phyloP scores from a whole-genome alignment of 2,888 invertebrate species.

The Chymomyza caudatula region DNA sequence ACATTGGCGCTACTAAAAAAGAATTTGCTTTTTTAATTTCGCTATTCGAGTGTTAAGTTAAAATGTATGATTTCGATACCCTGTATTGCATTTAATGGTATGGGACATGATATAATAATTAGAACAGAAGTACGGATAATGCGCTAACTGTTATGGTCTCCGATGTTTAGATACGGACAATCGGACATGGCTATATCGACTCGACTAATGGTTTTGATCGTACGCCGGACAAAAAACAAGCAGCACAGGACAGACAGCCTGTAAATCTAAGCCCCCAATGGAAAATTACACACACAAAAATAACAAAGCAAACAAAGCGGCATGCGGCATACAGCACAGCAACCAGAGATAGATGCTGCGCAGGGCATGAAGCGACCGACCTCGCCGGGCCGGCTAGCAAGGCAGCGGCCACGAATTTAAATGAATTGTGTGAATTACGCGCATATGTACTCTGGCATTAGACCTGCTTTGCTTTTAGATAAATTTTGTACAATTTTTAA shows the following conservation, averaged over 20 bases:
- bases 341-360: not conserved
- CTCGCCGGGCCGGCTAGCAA: slow-evolving; percentile 21
- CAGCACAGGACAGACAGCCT: not conserved
- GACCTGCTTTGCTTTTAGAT: slow-evolving; percentile 40
- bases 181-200: too few species aligned
- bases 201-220: too few species aligned
- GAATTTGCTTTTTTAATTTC: too few species aligned
- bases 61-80: too few species aligned
- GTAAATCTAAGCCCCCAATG: not conserved
- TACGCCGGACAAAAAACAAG: not conserved
- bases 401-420: slow-evolving; percentile 38
- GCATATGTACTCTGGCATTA: slow-evolving; percentile 23
- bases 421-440: slow-evolving; percentile 21
- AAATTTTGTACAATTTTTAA: not conserved
- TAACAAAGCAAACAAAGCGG: slow-evolving; percentile 30
- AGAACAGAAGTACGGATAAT: too few species aligned
- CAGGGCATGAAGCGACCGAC: not conserved
- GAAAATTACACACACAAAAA: slow-evolving; percentile 20
- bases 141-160: too few species aligned
- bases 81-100: too few species aligned
- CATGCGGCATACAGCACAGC: not conserved
- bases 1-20: slow-evolving; percentile 12
- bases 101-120: too few species aligned
- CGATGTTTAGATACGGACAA: too few species aligned
- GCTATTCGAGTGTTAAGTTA: slow-evolving; percentile 29